Evolutionary conservation across 1,140 invertebrate genomes (phyloP).

Genomic region (Temnothorax curvispinosus): DNA sequence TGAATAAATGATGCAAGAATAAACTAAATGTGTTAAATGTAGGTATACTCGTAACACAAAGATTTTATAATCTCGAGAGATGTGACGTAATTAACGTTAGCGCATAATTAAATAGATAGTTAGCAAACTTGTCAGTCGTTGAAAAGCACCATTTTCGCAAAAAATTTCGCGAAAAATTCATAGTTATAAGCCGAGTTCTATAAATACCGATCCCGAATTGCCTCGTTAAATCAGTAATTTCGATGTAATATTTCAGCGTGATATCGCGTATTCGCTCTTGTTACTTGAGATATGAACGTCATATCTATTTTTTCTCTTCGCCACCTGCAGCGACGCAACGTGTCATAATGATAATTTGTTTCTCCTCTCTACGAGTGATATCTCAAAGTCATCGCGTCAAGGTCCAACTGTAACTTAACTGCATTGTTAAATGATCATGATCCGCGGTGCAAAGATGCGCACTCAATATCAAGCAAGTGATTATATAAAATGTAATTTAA

Average conservation of each 20-base stretch:
- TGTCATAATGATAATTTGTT: neutral
- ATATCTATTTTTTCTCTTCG: constrained; percentile 13
- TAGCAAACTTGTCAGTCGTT: neutral
- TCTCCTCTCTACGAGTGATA: neutral
- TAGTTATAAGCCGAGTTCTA: neutral
- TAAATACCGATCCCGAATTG: neutral
- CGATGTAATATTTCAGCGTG: neutral
- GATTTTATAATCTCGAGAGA: neutral
- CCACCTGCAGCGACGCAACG: too few species aligned
- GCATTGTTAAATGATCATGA: constrained; percentile 3
- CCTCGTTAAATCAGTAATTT: neutral
- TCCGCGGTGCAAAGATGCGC: too few species aligned
- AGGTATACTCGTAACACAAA: neutral
- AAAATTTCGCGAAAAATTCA: neutral
- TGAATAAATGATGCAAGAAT: neutral
- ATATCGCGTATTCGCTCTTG: neutral
- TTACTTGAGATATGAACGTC: neutral
- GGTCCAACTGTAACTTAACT: neutral
- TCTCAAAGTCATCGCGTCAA: neutral
- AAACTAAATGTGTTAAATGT: neutral
- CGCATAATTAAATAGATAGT: neutral
- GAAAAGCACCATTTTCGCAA: neutral
- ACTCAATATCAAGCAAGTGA: neutral
- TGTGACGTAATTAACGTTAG: neutral
- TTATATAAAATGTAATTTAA: neutral